Evolutionary conservation across 2,888 invertebrate genomes (phyloP).

Genomic region (Plusia festucae): DNA sequence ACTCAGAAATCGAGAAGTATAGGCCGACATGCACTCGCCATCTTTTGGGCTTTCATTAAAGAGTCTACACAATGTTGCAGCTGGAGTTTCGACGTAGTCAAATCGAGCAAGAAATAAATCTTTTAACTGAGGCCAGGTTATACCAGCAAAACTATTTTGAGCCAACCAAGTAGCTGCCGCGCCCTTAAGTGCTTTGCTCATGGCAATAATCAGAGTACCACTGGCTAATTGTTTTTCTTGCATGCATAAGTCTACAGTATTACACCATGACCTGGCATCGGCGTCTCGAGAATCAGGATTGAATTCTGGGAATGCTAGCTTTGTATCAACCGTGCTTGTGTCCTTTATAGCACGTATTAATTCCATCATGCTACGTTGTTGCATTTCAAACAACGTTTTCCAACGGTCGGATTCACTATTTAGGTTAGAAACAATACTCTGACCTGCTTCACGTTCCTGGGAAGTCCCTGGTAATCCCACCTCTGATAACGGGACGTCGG

Average conservation of each 20-base stretch:
- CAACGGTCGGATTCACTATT: background rate
- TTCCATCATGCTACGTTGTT: constrained; percentile 6
- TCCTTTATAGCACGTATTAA: too few relatives aligned
- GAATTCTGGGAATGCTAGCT: constrained; percentile 1
- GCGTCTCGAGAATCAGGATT: constrained; percentile 1
- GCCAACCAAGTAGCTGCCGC: constrained; percentile 1
- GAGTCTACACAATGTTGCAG: background rate
- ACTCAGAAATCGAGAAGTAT: background rate
- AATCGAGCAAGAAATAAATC: constrained; percentile 1
- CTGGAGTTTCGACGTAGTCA: constrained; percentile 9
- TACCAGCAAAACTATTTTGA: constrained; percentile 11
- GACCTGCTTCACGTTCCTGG: background rate
- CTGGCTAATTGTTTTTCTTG: constrained; percentile 6
- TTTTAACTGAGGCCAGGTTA: constrained; percentile 9
- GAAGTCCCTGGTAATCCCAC: background rate
- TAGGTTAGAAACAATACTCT: background rate
- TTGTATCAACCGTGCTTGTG: background rate
- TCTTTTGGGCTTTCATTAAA: constrained; percentile 3
- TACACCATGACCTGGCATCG: constrained; percentile 5
- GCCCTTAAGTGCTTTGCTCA: constrained; percentile 15
- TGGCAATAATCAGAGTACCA: background rate
- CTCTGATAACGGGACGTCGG: background rate
- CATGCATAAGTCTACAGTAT: constrained; percentile 7
- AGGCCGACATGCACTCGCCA: background rate
- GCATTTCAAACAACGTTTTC: constrained; percentile 6